Percentiles rank a stretch among this genome's conserved stretches.
phyloP scores from a whole-genome alignment of 2,888 invertebrate species.

The Eutolmus rufibarbis region DNA sequence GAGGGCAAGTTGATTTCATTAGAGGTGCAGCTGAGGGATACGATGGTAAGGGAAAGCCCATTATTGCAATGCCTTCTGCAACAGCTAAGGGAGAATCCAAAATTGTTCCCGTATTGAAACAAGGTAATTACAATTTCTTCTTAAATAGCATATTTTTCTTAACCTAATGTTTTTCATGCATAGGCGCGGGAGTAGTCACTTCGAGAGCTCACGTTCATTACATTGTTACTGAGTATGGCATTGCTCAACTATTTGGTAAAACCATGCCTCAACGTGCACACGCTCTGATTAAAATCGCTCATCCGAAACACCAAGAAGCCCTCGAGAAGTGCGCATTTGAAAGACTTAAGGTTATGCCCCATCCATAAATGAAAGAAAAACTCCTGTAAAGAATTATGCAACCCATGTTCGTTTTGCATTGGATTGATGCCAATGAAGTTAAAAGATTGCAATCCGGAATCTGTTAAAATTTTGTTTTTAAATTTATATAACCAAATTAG shows the following conservation, averaged over 20 bases:
- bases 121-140: conserved; percentile 1
- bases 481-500: not conserved
- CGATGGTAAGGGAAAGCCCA: conserved; percentile 89
- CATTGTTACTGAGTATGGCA: conserved; percentile 91
- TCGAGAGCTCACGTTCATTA: conserved; percentile 92
- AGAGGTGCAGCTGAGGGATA: conserved; percentile 85
- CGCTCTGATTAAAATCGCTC: conserved; percentile 86
- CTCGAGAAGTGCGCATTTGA: conserved; percentile 90
- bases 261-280: conserved; percentile 87
- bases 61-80: conserved; percentile 85
- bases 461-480: not conserved
- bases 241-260: conserved; percentile 89
- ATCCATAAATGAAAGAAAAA: conserved; percentile 43
- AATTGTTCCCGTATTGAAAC: conserved; percentile 63
- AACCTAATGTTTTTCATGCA: conserved; percentile 48
- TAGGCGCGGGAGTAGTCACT: conserved; percentile 94
- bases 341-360: conserved; percentile 79
- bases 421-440: not conserved
- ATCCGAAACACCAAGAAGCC: conserved; percentile 83
- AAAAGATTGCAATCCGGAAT: not conserved
- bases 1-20: conserved; percentile 94
- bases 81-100: conserved; percentile 83
- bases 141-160: conserved; percentile 4
- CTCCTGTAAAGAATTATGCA: not conserved
- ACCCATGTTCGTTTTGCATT: not conserved